A percentile compares a stretch with the other conserved stretches of the same genome.
Conservation (phyloP, 1,140 invertebrate genomes). For the Drosophila kohkoa region DNA sequence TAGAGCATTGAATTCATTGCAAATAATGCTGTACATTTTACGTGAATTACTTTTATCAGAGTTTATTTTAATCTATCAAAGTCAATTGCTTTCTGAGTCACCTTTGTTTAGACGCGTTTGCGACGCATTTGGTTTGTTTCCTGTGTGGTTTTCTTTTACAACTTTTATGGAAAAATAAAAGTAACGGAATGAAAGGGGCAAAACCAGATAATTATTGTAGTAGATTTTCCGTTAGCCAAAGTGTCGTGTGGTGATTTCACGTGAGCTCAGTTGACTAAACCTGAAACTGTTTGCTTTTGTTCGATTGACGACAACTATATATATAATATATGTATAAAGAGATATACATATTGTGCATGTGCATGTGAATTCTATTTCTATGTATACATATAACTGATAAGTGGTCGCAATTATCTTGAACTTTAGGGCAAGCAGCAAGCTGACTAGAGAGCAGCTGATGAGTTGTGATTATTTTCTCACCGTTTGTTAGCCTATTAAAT, state of each 20-base stretch:
- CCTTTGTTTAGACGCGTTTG: constrained; percentile 12
- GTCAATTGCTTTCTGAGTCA: constrained; percentile 11
- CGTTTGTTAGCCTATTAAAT: constrained; percentile 60
- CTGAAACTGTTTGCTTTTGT: constrained; percentile 20
- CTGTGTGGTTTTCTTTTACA: constrained; percentile 4
- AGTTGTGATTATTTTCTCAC: constrained; percentile 57
- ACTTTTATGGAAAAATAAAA: constrained; percentile 9
- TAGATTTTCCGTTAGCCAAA: constrained; percentile 21
- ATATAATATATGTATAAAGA: too few species aligned
- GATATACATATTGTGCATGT: not conserved
- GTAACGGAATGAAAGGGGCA: not conserved
- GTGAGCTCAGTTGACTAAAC: constrained; percentile 23
- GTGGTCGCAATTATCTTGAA: constrained; percentile 35
- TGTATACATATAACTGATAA: constrained; percentile 27
- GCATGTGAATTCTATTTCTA: not conserved
- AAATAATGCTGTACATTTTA: too few species aligned
- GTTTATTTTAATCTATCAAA: not conserved
- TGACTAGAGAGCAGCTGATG: constrained; percentile 20
- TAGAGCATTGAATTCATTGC: too few species aligned
- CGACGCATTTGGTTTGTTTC: constrained; percentile 41
- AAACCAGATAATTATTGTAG: constrained; percentile 33
- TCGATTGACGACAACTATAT: not conserved
- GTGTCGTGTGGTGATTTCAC: constrained; percentile 28
- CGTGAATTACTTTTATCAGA: too few species aligned
- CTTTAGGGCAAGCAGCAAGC: constrained; percentile 31